A percentile compares a stretch with the other conserved stretches of the same genome.
These are phyloP conservation scores for Hyles vespertilio DNA, from an alignment of 1,140 invertebrate genomes.

Conservation along the genomic window DNA sequence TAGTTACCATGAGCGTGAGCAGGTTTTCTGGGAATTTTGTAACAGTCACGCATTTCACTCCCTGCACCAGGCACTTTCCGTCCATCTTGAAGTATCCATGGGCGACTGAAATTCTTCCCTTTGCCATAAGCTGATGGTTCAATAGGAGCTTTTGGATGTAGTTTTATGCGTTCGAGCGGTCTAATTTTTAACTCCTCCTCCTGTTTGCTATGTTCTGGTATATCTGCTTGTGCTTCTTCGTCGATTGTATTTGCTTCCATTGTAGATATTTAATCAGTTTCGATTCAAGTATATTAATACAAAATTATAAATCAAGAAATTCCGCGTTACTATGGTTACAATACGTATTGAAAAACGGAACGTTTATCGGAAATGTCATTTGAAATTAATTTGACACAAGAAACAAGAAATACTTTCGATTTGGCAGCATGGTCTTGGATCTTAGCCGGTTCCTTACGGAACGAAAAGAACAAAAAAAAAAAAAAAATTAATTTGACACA, in stretches of 20 bases:
- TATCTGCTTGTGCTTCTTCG: constrained; percentile 53
- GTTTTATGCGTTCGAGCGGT: constrained; percentile 55
- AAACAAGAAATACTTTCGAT: no score
- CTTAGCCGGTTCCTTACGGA: no score
- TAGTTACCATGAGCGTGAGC: constrained; percentile 39
- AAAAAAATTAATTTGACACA: no score
- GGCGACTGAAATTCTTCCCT: constrained; percentile 57
- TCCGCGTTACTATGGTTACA: no score
- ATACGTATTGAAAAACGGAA: no score
- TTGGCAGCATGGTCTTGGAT: no score
- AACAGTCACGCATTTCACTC: constrained; percentile 61
- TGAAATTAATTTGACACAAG: no score
- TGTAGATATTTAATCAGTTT: not conserved
- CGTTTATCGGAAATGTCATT: no score
- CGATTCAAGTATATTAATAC: no score
- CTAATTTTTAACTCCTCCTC: constrained; percentile 51
- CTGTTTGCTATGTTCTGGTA: constrained; percentile 44
- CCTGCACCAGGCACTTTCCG: constrained; percentile 39
- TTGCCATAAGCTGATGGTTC: constrained; percentile 64
- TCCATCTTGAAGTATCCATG: constrained; percentile 65
- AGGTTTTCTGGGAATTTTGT: constrained; percentile 46
- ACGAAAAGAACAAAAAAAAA: no score
- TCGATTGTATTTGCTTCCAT: constrained; percentile 19
- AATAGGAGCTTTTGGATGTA: constrained; percentile 54
- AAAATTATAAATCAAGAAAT: no score